Conservation (phyloP, 2,113 vertebrate genomes). For the Microcebus griseorufus region DNA sequence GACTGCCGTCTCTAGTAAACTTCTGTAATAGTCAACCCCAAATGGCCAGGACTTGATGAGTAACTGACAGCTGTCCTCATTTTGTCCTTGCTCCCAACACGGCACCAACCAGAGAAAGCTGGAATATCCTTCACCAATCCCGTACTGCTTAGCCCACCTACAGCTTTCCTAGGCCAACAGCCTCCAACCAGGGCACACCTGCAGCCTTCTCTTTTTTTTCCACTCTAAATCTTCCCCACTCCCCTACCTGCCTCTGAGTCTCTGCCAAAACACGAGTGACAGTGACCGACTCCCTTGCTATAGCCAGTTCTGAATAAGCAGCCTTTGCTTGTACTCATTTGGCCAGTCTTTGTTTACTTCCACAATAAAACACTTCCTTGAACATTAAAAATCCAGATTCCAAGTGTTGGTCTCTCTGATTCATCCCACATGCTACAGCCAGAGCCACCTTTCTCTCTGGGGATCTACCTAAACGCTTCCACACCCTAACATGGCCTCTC, state of each 20-base stretch:
- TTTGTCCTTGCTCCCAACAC: background rate
- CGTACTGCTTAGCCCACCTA: background rate
- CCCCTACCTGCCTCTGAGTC: background rate
- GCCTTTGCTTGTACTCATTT: background rate
- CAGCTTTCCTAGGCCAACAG: background rate
- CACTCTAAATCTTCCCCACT: background rate
- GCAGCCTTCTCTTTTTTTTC: too few species aligned
- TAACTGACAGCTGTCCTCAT: background rate
- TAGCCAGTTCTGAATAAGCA: background rate
- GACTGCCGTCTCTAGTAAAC: background rate
- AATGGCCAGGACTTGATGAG: background rate
- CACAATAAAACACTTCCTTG: constrained; percentile 8
- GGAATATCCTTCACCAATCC: background rate
- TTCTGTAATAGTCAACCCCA: background rate
- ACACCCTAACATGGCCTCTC: background rate
- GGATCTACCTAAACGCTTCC: background rate
- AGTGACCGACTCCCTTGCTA: background rate
- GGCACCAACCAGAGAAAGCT: background rate
- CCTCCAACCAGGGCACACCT: background rate
- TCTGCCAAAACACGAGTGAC: background rate
- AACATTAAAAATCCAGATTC: background rate
- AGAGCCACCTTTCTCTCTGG: background rate
- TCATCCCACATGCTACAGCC: background rate
- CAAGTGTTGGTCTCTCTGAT: background rate
- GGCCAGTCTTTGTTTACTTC: background rate